Evolutionary conservation across 2,888 invertebrate genomes (phyloP), one percentile per base, ranked within the genome.

Genomic region (Acanthococcus lagerstroemiae): DNA sequence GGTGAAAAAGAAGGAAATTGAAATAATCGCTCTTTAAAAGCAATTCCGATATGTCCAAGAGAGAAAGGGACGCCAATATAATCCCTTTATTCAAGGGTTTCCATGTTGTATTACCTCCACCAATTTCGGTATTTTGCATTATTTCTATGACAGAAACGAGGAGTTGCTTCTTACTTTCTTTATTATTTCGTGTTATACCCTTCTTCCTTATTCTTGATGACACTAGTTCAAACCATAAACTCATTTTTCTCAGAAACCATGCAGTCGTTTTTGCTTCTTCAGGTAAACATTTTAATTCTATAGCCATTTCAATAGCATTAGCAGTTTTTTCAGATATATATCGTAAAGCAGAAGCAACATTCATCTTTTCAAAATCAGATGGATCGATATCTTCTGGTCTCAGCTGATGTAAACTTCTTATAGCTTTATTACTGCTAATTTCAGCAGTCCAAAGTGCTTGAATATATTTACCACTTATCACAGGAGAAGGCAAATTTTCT

Each of bases 311-410:
- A 21, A 63, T 19, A 63, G 37, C 63, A 21, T 37, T 46, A 22
- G 63, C 7, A 52, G 63, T 63, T 44, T 63, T 63, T 9, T 52
- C 30, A 12, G 54, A 63, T 25, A 52, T 52, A 24, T 52, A 54
- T 52, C 37, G 4, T 19, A 63, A 15, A 25, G 63, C 54, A 37
- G 63, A 48, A 21, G 48, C 63, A 37, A 63, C 63, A 54, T 63
- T 63, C 52, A 61, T 61, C 27, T 61, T 61, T 15, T 61, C 61
- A 50, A 61, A 61, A 61, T 52, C 24, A n/a, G 27, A 50, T 19
- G 48, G 50, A 26, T 48, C 37, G 15, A 52, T 9, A 21, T 61
- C 50, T 19, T 61, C 50, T 17, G 25, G 46, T 25, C 19, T 48
- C n/a, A 61, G 27, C 15, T 50, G 61, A 50, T 61, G n/a, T 12